phyloP scores from a whole-genome alignment of 2,113 vertebrate species.

The Hassar affinis region DNA sequence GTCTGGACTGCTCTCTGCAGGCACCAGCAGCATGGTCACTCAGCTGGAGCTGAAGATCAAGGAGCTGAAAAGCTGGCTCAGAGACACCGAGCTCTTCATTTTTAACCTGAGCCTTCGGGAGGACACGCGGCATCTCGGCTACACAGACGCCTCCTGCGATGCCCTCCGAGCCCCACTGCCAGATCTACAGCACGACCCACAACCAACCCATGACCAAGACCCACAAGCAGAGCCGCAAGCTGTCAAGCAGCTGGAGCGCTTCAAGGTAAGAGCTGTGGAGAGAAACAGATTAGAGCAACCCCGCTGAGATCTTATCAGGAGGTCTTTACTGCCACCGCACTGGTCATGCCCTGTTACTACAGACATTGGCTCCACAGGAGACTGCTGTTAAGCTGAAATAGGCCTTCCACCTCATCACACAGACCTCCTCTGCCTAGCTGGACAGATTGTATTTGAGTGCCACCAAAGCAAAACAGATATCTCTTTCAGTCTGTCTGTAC shows the following conservation, averaged over 20 bases:
- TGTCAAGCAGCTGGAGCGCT: conserved; percentile 87
- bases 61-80: conserved; percentile 93
- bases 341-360: conserved; percentile 41
- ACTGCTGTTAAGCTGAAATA: conserved; percentile 26
- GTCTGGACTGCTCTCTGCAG: conserved; percentile 84
- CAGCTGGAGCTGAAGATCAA: conserved; percentile 94
- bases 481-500: background rate
- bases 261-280: conserved; percentile 80
- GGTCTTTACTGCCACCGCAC: conserved; percentile 28
- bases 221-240: conserved; percentile 58
- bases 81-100: conserved; percentile 97
- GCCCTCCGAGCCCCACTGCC: conserved; percentile 2
- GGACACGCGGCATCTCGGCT: conserved; percentile 71
- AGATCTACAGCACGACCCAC: conserved; percentile 53
- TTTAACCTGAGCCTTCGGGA: conserved; percentile 93
- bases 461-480: conserved; percentile 31
- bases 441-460: conserved; percentile 8
- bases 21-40: conserved; percentile 86
- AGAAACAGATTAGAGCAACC: conserved; percentile 35
- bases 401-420: conserved; percentile 34
- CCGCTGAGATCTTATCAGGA: conserved; percentile 42
- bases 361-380: conserved; percentile 39
- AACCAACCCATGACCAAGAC: conserved; percentile 30
- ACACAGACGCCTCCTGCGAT: background rate
- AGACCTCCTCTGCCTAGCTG: conserved; percentile 16